Evolutionary conservation across 2,797 vertebrate species (phyloP), one percentile per base, ranked within the genome.

Genomic region (Kryptolebias ocellatus): DNA sequence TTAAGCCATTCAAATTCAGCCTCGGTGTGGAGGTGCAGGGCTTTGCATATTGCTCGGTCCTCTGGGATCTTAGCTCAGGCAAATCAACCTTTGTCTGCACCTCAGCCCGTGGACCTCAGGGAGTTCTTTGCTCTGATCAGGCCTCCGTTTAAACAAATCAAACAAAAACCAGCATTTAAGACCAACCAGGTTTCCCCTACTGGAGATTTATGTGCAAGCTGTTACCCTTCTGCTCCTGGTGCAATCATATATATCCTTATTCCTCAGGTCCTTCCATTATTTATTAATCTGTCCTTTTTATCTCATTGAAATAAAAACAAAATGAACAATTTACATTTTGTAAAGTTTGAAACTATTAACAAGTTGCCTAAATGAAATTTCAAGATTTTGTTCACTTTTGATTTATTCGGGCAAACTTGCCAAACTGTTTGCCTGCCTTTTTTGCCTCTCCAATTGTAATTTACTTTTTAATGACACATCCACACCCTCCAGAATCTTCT

Each of bases 71-170:
- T 50, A 88, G 84, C 91, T 84, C 89, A 85, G 90, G 88, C 92
- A 87, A 87, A 83, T 87, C 91, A 81, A 90, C 90, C 42, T 90
- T 90, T 89, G 90, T 90, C 77, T 84, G 72, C 70, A 73, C 86
- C 83, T 84, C 80, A 51, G 93, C 89, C 90, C 79, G 91, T 87
- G 89, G 94, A 90, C 90, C 93, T 92, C 53, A 17, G 90, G 93
- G 93, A 94, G 37, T 92, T 92, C 93, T 93, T 93, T 92, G 87
- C 93, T 94, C 89, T 95, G 95, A 96, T 97, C 95, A 95, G 94
- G 90, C 93, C 92, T 93, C 92, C 87, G 90, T 95, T 96, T 95
- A 94, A 94, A 95, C 87, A 95, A 96, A 90, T 95, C 92, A 95
- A 95, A 92, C 89, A 92, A 91, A 24, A 84, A 90, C 77, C 81